These are phyloP conservation scores for Crotalus tigris DNA, from an alignment of 2,113 vertebrate genomes.

Conservation along the genomic window DNA sequence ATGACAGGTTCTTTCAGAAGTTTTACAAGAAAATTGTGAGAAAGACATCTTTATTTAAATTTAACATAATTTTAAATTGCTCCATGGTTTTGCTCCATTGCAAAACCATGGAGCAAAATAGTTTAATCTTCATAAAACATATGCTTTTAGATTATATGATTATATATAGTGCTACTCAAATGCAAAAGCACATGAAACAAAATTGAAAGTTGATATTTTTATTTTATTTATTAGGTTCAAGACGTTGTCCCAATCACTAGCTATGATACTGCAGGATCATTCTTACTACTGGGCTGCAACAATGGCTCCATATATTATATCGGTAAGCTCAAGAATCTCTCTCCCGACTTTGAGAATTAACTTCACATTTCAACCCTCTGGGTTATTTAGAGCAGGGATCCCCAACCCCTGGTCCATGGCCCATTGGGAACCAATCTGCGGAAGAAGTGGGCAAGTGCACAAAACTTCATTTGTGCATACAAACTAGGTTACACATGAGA, in stretches of 20 bases:
- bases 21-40: not conserved
- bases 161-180: not conserved
- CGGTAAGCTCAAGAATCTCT: constrained; percentile 68
- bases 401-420: not conserved
- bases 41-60: not conserved
- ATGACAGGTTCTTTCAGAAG: not conserved
- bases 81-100: not conserved
- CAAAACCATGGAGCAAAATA: too few relatives aligned
- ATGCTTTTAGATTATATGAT: not conserved
- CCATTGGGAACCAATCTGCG: not conserved
- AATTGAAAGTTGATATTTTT: not conserved
- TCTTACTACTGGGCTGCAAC: constrained; percentile 92
- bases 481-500: not conserved
- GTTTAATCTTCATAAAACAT: not conserved
- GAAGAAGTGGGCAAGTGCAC: not conserved
- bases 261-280: constrained; percentile 95
- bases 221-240: constrained; percentile 79
- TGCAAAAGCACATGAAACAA: constrained; percentile 7
- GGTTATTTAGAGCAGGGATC: not conserved
- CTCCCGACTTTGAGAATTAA: not conserved
- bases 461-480: not conserved
- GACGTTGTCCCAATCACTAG: constrained; percentile 96
- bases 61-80: not conserved
- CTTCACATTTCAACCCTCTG: not conserved
- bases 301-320: constrained; percentile 98